Evolutionary conservation across 2,888 invertebrate genomes (phyloP).

Genomic region (Pheosia gnoma): DNA sequence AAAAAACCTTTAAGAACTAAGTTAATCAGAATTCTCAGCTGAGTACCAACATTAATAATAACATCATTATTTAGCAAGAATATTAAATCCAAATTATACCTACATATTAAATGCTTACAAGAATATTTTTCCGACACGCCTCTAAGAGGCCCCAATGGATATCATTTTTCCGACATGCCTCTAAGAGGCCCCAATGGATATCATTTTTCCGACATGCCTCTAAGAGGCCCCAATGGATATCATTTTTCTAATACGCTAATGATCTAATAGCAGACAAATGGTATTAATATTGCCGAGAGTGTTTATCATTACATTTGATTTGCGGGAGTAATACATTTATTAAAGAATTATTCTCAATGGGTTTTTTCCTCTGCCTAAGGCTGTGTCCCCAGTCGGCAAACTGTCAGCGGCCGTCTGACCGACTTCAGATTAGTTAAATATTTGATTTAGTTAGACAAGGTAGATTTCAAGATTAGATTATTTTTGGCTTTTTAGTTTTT

Average conservation of each 20-base stretch:
- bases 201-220: conserved; percentile 5
- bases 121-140: conserved; percentile 3
- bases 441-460: too few species aligned
- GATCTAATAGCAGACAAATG: neutral
- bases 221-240: conserved; percentile 4
- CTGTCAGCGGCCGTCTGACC: too few species aligned
- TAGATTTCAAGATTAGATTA: too few species aligned
- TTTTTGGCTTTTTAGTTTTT: too few species aligned
- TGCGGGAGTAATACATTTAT: too few species aligned
- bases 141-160: conserved; percentile 4
- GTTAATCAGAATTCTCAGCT: too few species aligned
- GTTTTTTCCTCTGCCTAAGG: too few species aligned
- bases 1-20: too few species aligned
- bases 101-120: conserved; percentile 1
- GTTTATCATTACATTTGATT: neutral
- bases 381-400: too few species aligned
- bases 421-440: too few species aligned
- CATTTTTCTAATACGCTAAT: conserved; percentile 7
- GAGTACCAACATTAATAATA: neutral
- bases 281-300: neutral
- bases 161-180: conserved; percentile 4
- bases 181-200: conserved; percentile 3
- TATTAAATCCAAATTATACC: neutral
- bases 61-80: neutral
- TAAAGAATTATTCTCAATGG: too few species aligned